Conservation (phyloP, 2,888 invertebrate genomes). For the Sussaba pulchella region DNA sequence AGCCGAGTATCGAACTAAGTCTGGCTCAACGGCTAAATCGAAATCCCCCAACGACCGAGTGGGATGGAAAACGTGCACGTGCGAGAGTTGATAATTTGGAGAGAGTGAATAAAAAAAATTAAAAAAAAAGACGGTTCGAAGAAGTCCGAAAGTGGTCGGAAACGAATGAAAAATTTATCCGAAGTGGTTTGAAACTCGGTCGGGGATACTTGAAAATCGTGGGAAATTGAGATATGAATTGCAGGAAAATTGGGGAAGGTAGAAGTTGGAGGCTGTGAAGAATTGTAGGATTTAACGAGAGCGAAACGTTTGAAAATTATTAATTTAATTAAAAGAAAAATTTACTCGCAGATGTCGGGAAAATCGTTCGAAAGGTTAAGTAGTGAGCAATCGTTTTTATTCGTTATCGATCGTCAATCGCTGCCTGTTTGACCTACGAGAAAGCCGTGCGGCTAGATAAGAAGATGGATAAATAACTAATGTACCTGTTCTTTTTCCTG, state of each 20-base stretch:
- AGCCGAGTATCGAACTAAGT: not conserved
- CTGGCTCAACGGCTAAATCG: conserved; percentile 2
- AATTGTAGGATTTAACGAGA: not conserved
- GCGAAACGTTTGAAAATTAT: not conserved
- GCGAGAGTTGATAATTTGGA: too few relatives aligned
- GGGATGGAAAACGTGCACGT: not conserved
- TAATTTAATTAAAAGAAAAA: not conserved
- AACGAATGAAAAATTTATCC: too few relatives aligned
- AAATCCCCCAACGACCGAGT: conserved; percentile 2
- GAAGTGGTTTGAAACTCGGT: too few relatives aligned
- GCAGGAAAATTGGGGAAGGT: too few relatives aligned
- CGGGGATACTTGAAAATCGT: too few relatives aligned
- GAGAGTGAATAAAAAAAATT: too few relatives aligned
- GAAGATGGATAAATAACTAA: conserved; percentile 51
- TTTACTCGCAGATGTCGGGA: not conserved
- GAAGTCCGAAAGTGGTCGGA: too few relatives aligned
- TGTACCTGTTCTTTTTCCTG: conserved; percentile 87
- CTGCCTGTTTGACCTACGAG: conserved; percentile 12
- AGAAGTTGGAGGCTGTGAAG: not conserved
- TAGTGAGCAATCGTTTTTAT: not conserved
- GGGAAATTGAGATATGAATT: too few relatives aligned
- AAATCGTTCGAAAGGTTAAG: not conserved
- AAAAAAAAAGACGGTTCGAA: too few relatives aligned
- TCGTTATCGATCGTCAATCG: conserved; percentile 1
- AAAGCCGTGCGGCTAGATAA: conserved; percentile 45